These are phyloP conservation scores for Cantharis rufa DNA, from an alignment of 2,888 invertebrate species.

Conservation along the genomic window DNA sequence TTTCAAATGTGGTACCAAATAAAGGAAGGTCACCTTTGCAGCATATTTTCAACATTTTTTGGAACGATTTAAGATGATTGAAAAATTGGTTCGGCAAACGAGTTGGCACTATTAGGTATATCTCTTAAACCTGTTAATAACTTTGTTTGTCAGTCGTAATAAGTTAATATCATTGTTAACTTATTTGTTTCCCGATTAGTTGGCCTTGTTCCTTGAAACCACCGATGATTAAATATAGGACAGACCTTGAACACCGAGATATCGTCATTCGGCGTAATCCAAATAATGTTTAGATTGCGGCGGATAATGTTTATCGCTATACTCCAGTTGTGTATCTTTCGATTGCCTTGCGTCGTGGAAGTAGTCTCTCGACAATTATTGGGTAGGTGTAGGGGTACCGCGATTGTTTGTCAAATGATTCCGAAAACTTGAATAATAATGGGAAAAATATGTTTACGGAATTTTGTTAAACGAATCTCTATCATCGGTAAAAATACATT, in stretches of 20 bases:
- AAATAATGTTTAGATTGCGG: neutral
- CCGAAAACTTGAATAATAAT: neutral
- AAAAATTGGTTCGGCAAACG: neutral
- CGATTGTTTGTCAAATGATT: neutral
- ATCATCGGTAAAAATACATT: constrained; percentile 19
- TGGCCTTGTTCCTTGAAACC: constrained; percentile 32
- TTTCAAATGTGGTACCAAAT: neutral
- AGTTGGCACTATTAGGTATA: neutral
- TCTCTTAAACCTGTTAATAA: constrained; percentile 8
- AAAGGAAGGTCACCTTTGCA: constrained; percentile 13
- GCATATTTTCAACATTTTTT: neutral
- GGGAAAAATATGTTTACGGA: neutral
- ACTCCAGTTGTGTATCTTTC: neutral
- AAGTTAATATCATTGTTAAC: constrained; percentile 23
- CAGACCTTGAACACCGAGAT: constrained; percentile 26
- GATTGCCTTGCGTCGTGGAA: neutral
- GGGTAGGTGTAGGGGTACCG: too few relatives aligned
- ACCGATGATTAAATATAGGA: constrained; percentile 25
- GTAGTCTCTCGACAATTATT: neutral
- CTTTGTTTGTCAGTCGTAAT: constrained; percentile 23
- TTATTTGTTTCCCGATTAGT: constrained; percentile 31
- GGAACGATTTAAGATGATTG: neutral
- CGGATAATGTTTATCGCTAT: neutral
- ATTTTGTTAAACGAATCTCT: neutral
- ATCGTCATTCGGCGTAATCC: constrained; percentile 20